Evolutionary conservation across 2,888 invertebrate genomes (phyloP), one percentile per base, ranked within the genome.

Genomic region (Orthosia incerta): DNA sequence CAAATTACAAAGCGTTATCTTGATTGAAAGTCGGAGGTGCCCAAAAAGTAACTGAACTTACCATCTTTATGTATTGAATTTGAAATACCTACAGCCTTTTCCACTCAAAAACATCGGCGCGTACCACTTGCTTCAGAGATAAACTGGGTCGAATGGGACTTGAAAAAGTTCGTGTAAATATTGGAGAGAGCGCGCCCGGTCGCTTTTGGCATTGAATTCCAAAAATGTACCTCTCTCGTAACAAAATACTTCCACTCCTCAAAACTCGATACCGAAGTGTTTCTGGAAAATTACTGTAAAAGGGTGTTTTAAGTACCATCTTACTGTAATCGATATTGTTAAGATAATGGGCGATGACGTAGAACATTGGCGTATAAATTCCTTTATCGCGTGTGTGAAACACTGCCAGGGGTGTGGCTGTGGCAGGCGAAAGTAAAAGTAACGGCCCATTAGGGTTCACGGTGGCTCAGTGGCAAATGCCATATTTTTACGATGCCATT

Each of bases 391-490:
- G 89, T 90, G 88, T 83, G 81, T 84, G 71, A 82, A 83, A 74
- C 86, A 83, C 82, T 77, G 83, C 83, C 89, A 84, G 83, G 89
- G 92, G 92, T 89, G 92, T 87, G 92, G 88, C 85, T 89, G 92
- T 87, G 92, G 88, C 85, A 79, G 80, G 81, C 79, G 78, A 88
- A 87, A 87, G 81, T 88, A 89, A 89, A 87, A 88, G 81, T 88
- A 90, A 90, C 86, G 84, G 87, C 68, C 89, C 86, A 89, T 90
- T 90, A 89, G 82, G 82, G 78, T 80, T 80, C 84, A 81, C 80
- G 80, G 61, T 66, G 39, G 66, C 61, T 62, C 66, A 51, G 76
- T 78, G 78, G 81, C 71, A 79, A 81, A 86, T 87, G 83, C 74
- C 80, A 72, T 84, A 80, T 88, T 89, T 89, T 91, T 88, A 90